Evolutionary conservation across 2,113 vertebrate species (phyloP).

Genomic region (Hepsetus odoe): DNA sequence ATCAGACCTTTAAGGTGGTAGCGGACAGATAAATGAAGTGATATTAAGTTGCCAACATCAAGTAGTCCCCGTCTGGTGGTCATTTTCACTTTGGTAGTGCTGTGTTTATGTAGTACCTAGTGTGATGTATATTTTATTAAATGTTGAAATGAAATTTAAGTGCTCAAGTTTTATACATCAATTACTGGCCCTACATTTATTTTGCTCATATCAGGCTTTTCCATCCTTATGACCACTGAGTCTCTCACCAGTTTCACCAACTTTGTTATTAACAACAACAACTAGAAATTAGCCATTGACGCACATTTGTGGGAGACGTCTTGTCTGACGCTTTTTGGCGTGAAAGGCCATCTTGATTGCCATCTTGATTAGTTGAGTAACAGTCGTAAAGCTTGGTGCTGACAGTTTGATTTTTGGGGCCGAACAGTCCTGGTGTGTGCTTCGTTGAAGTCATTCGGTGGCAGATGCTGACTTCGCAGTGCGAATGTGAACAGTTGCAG

Average conservation of each 20-base stretch:
- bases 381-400: not conserved
- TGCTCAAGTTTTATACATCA: not conserved
- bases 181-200: not conserved
- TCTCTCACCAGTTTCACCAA: not conserved
- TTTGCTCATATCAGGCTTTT: not conserved
- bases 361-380: not conserved
- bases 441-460: not conserved
- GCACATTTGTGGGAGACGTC: not conserved
- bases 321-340: not conserved
- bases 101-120: not conserved
- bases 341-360: not conserved
- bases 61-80: not conserved
- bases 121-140: not conserved
- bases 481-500: not conserved
- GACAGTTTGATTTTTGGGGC: slow-evolving; percentile 1
- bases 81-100: not conserved
- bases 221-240: not conserved
- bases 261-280: not conserved
- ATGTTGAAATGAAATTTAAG: not conserved
- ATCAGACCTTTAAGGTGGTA: not conserved
- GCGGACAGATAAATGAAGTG: not conserved
- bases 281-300: not conserved
- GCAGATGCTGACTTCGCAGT: slow-evolving; percentile 6
- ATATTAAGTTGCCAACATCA: not conserved
- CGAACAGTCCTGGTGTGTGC: not conserved